Conservation (phyloP, 2,888 invertebrate species). For the Hesperia comma region DNA sequence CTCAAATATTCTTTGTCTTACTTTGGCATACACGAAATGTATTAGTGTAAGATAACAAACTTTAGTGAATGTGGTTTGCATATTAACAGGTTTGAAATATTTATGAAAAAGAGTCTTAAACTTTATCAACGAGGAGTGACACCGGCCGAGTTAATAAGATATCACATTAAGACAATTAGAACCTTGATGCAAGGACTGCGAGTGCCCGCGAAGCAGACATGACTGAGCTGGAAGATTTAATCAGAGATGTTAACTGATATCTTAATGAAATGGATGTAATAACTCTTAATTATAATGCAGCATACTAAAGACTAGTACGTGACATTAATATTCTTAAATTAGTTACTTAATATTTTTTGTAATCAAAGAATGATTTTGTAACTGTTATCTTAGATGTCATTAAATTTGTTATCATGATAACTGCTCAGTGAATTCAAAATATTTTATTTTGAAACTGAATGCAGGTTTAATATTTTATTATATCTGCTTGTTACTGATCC, state of each 20-base stretch:
- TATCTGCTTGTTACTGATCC: no score
- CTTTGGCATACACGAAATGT: no score
- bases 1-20: no score
- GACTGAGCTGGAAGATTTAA: constrained; percentile 6
- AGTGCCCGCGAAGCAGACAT: not conserved
- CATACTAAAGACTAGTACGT: not conserved
- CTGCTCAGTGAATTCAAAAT: not conserved
- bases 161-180: constrained; percentile 37
- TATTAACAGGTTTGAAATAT: no score
- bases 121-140: constrained; percentile 11
- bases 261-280: not conserved
- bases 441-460: not conserved
- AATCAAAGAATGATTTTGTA: not conserved
- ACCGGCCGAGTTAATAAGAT: constrained; percentile 26
- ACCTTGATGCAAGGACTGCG: constrained; percentile 20
- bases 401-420: not conserved
- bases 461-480: no score
- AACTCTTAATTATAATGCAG: no score
- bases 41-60: no score
- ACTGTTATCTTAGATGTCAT: not conserved
- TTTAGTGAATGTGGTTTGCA: no score
- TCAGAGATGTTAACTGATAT: constrained; percentile 7
- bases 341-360: not conserved
- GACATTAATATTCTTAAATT: not conserved
- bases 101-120: not conserved